A percentile compares a stretch with the other conserved stretches of the same genome.
phyloP scores from a whole-genome alignment of 2,113 vertebrate genomes.

The Sitta europaea region DNA sequence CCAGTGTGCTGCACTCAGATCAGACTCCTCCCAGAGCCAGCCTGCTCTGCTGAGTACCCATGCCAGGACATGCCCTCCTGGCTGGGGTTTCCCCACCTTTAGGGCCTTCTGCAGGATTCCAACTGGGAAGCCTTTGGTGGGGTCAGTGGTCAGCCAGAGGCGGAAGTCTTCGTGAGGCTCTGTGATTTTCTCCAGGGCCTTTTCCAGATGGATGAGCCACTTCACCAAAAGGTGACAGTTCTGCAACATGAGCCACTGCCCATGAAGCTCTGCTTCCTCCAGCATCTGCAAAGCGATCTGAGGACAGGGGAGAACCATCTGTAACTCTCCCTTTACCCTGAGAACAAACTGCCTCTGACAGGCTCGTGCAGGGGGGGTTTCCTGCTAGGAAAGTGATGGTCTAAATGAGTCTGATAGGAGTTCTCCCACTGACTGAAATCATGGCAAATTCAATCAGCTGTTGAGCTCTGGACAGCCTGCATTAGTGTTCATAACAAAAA shows the following conservation, averaged over 20 bases:
- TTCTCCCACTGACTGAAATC: neutral
- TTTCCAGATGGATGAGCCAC: conserved; percentile 92
- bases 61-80: neutral
- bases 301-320: neutral
- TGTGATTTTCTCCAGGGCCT: conserved; percentile 83
- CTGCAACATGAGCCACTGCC: conserved; percentile 95
- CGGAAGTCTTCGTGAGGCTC: conserved; percentile 88
- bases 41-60: neutral
- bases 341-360: neutral
- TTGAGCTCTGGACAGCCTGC: neutral
- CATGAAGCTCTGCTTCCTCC: conserved; percentile 74
- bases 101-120: conserved; percentile 93
- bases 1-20: neutral
- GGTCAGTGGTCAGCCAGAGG: conserved; percentile 96
- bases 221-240: conserved; percentile 93
- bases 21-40: neutral
- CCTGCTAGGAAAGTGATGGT: neutral
- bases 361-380: neutral
- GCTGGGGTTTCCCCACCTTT: conserved; percentile 69
- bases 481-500: neutral
- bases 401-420: neutral
- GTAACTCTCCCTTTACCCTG: neutral
- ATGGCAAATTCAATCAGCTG: neutral
- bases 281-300: conserved; percentile 90
- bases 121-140: conserved; percentile 86